Base-by-base conservation (phyloP, 2,113 vertebrate species). In the Cephalopterus ornatus region DNA sequence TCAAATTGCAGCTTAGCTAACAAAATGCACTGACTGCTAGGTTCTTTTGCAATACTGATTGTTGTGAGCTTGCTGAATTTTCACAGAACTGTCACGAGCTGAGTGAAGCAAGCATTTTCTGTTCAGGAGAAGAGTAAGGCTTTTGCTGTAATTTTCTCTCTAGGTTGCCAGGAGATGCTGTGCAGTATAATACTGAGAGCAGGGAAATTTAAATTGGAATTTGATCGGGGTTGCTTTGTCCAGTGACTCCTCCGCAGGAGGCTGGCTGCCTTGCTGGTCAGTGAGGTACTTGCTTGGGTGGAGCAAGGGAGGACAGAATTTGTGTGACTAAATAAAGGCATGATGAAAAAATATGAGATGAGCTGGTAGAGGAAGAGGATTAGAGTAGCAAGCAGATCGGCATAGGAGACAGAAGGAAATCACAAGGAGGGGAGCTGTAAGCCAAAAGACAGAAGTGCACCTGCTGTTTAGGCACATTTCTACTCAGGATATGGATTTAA, bases 141-240 rank as follows among this genome's bases (percentile, higher is more conserved):
- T 20, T 65, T 55, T 71, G 85, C 24, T 19, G 2, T 63, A 59
- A 83, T 68, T 80, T 72, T 49, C 8, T 8, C 11, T 61, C 30
- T 55, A 44, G 6, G 3, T 35, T 67, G 14, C 19, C 67, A 65
- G n/a, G n/a, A 61, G 46, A 27, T 71, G 23, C 7, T 37, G 28
- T 52, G 30, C 10, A 39, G 10, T 61, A 33, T 12, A 82, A 72
- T 47, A 44, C 7, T 7, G 18, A 75, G 23, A 33, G 7, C 0
- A 0, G 19, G 14, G 8, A 75, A 75, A 47, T 5, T 37, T 58
- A 49, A 63, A 63, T 5, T 41, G 32, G 30, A 56, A 53, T 90
- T 78, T 78, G 8, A 23, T 42, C 0, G 0, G 13, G 1, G 3
- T 58, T 59, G 33, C 7, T 68, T 37, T 44, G 6, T 52, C 12